These are phyloP conservation scores for Nothocercus julius DNA, from an alignment of 2,113 vertebrate genomes.

Conservation along the genomic window DNA sequence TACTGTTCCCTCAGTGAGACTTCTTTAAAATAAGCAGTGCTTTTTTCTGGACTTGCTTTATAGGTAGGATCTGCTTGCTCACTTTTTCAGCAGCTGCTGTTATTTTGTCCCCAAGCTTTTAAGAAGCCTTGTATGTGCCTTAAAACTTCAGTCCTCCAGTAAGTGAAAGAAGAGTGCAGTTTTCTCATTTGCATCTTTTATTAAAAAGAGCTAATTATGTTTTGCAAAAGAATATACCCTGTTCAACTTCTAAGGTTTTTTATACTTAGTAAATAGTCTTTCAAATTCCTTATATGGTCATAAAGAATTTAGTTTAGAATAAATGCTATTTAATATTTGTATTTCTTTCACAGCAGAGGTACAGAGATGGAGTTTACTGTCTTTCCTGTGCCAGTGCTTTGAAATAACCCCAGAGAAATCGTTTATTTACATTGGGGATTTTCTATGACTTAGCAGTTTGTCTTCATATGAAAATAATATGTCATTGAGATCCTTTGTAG, in stretches of 20 bases:
- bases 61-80: not conserved
- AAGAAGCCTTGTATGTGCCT: too few species aligned
- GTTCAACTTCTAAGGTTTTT: not conserved
- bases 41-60: not conserved
- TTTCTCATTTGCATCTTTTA: slow-evolving; percentile 27
- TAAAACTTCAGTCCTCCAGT: not conserved
- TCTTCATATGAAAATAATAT: not conserved
- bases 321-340: not conserved
- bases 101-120: not conserved
- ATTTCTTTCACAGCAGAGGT: not conserved
- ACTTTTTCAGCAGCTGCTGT: not conserved
- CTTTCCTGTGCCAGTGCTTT: not conserved
- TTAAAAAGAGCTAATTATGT: slow-evolving; percentile 25
- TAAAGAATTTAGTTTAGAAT: not conserved
- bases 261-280: not conserved
- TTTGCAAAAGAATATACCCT: not conserved
- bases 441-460: not conserved
- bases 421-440: not conserved
- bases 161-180: not conserved
- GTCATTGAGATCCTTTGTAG: not conserved
- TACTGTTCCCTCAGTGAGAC: not conserved
- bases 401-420: too few species aligned
- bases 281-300: not conserved
- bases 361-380: not conserved
- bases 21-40: not conserved